Percentiles rank a stretch among this genome's conserved stretches.
Conservation (phyloP, 92 coral and sea anemone species). For the Epizoanthus stellaris region DNA sequence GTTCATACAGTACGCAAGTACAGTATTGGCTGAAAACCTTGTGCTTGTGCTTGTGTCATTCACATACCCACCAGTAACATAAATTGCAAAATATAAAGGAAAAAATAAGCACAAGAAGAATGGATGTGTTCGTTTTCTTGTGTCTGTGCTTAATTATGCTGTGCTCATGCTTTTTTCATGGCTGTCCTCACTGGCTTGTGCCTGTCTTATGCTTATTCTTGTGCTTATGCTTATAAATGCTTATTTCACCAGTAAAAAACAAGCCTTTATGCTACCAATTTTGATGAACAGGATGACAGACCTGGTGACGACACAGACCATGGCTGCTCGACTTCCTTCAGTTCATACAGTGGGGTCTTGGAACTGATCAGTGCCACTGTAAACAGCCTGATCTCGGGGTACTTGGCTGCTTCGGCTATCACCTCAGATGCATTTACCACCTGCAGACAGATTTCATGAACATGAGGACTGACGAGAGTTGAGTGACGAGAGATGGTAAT, state of each 20-base stretch:
- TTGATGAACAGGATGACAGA: conserved; percentile 11
- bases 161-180: no score
- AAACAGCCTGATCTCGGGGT: conserved; percentile 86
- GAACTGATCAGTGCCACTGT: conserved; percentile 75
- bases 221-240: no score
- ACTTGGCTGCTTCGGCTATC: conserved; percentile 75
- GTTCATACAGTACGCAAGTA: no score
- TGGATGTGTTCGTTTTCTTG: no score
- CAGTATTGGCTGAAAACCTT: no score
- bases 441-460: conserved; percentile 39
- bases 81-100: neutral
- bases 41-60: no score
- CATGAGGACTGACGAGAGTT: neutral
- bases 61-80: no score
- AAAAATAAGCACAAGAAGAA: no score
- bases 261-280: neutral
- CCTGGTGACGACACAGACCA: conserved; percentile 96
- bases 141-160: no score
- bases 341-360: conserved; percentile 75
- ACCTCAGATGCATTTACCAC: conserved; percentile 84
- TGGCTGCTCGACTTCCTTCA: conserved; percentile 68
- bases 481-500: neutral
- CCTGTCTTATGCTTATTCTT: no score
- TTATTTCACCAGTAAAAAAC: no score
- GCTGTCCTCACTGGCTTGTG: no score